A percentile compares a stretch with the other conserved stretches of the same genome.
Conservation (phyloP, 2,113 vertebrate species). For the Talpa occidentalis region DNA sequence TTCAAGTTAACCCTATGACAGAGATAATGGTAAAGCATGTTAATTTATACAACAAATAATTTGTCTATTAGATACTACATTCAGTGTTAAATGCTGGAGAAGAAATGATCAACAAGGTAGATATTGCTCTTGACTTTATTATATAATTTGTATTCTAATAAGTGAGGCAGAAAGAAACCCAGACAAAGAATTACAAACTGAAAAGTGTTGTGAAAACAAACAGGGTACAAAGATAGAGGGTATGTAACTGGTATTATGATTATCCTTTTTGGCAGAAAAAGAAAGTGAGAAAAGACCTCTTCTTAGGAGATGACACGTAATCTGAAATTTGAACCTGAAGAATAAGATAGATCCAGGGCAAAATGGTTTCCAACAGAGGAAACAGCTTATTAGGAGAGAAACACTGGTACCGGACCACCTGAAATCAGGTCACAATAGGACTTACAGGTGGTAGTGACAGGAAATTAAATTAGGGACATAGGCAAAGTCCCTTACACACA, state of each 20-base stretch:
- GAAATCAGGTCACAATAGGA: neutral
- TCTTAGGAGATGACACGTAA: neutral
- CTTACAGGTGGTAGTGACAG: neutral
- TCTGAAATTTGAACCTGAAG: conserved; percentile 39
- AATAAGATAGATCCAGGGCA: neutral
- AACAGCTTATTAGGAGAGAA: neutral
- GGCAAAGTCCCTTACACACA: neutral
- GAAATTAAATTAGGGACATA: neutral
- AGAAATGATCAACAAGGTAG: neutral
- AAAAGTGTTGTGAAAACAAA: neutral
- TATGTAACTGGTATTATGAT: neutral
- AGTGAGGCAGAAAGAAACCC: neutral
- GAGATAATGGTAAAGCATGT: neutral
- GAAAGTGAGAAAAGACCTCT: conserved; percentile 22
- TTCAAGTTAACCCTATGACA: neutral
- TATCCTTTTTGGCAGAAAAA: neutral
- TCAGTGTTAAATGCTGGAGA: conserved; percentile 10
- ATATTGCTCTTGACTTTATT: neutral
- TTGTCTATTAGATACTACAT: neutral
- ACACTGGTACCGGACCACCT: neutral
- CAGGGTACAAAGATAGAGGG: neutral
- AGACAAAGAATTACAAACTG: neutral
- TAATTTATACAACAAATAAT: too few species aligned
- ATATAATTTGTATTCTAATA: neutral
- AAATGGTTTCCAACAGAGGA: neutral